Conservation (phyloP, 2,113 vertebrate species). For the Hippocampus zosterae region DNA sequence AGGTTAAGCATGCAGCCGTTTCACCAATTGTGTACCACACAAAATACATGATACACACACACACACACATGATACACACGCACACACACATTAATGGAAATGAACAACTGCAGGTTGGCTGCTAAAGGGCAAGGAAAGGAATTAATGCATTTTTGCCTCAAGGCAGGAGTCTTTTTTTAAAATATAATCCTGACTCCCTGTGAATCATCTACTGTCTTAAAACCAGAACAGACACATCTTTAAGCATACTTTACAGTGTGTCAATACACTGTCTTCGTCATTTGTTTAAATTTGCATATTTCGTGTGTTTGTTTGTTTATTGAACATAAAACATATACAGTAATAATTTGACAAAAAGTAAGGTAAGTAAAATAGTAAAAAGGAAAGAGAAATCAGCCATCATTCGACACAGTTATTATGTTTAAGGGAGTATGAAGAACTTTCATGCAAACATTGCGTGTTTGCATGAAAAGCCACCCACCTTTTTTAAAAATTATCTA, state of each 20-base stretch:
- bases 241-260: neutral
- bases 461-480: too few relatives aligned
- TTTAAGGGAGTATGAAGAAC: too few relatives aligned
- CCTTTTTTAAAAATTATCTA: too few relatives aligned
- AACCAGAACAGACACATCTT: constrained; percentile 16
- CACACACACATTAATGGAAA: constrained; percentile 79
- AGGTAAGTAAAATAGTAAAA: too few relatives aligned
- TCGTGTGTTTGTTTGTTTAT: too few relatives aligned
- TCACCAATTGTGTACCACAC: constrained; percentile 63
- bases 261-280: constrained; percentile 8
- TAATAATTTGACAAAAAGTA: too few relatives aligned
- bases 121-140: constrained; percentile 79
- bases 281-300: neutral
- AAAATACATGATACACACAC: neutral
- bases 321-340: too few relatives aligned
- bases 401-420: too few relatives aligned
- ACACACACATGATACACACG: neutral
- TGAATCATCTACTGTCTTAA: constrained; percentile 29
- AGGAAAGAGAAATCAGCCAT: too few relatives aligned
- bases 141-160: constrained; percentile 62
- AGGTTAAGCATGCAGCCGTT: constrained; percentile 73
- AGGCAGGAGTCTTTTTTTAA: constrained; percentile 20
- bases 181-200: constrained; percentile 25
- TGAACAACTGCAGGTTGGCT: constrained; percentile 79
- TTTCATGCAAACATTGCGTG: too few relatives aligned